Evolutionary conservation across 1,140 invertebrate species (phyloP), one percentile per base, ranked within the genome.

Genomic region (Holotrichia oblita): DNA sequence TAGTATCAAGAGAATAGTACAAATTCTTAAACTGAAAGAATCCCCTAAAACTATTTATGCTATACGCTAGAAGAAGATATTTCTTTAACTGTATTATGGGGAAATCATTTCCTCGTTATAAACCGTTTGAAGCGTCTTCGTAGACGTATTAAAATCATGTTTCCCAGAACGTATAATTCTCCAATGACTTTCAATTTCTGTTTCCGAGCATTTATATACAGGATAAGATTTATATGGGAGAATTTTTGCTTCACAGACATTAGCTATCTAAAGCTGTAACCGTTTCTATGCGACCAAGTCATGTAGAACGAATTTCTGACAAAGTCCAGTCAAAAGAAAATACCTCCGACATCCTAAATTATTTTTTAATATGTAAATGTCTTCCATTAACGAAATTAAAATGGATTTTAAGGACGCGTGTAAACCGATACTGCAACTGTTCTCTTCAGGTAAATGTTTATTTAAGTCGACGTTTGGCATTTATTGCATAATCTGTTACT

Each of bases 351-450:
- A 17, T 55, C 48, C n/a, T 14, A 55, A 55, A 55, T 55, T 17
- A 55, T 55, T 55, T 55, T 55, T 55, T 55, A 55, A 55, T 55
- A 55, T 55, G 48, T 55, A 55, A 55, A 55, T 55, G n/a, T 55
- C 48, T 55, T 55, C 48, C 48, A 55, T 55, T 55, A 55, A 55
- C 48, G 14, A 55, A 55, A 17, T 55, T 55, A 55, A 17, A 17
- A 55, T 17, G 12, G 48, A 17, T 55, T 55, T 55, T 2, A 55
- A 17, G 17, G 48, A 6, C 48, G 17, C 6, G n/a, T 55, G 48
- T 55, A 55, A 55, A 55, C 17, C 17, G n/a, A 55, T 55, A 55
- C 14, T 14, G 48, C 17, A 55, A 55, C 48, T n/a, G 48, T 55
- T 55, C 48, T 55, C n/a, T n/a, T 14, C 44, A n/a, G n/a, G 44